Percentiles rank a stretch among this genome's conserved stretches.
These are phyloP conservation scores for Hexactinellida sp. DNA, from an alignment of 37 sponge, comb jelly and placozoan species.

Conservation along the genomic window DNA sequence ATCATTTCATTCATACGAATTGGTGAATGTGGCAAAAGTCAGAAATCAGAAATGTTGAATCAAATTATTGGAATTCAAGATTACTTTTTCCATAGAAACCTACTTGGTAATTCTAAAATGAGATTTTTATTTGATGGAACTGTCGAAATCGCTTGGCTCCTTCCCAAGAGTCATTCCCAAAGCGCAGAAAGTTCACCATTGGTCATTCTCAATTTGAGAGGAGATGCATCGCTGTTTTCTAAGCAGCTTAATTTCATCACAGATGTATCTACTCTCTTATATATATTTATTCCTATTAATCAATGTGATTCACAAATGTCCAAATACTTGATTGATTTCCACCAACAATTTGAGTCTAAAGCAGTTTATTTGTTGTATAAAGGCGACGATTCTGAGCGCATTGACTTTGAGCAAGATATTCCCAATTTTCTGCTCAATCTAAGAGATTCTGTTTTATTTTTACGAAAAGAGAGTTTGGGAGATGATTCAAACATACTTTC, in stretches of 20 bases:
- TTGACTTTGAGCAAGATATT: neutral
- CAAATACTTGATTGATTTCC: neutral
- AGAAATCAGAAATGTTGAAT: conserved; percentile 30
- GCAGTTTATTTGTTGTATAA: neutral
- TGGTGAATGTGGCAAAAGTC: neutral
- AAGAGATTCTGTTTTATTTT: neutral
- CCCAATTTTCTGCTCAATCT: neutral
- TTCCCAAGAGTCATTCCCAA: neutral
- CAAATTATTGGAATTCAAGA: neutral
- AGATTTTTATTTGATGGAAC: conserved; percentile 13
- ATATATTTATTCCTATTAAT: neutral
- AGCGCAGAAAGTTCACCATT: neutral
- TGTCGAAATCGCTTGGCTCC: conserved; percentile 25
- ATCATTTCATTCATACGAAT: conserved; percentile 31
- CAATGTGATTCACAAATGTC: neutral
- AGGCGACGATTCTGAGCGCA: neutral
- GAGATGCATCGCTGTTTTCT: conserved; percentile 4
- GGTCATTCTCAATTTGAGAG: conserved; percentile 24
- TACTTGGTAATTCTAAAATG: neutral
- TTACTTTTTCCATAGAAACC: conserved; percentile 21
- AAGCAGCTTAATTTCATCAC: conserved; percentile 18
- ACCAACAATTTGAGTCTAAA: neutral
- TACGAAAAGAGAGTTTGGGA: neutral
- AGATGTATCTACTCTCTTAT: neutral
- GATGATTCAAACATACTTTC: neutral